Evolutionary conservation across 2,888 invertebrate species (phyloP), one percentile per base, ranked within the genome.

Genomic region (Griposia aprilina): DNA sequence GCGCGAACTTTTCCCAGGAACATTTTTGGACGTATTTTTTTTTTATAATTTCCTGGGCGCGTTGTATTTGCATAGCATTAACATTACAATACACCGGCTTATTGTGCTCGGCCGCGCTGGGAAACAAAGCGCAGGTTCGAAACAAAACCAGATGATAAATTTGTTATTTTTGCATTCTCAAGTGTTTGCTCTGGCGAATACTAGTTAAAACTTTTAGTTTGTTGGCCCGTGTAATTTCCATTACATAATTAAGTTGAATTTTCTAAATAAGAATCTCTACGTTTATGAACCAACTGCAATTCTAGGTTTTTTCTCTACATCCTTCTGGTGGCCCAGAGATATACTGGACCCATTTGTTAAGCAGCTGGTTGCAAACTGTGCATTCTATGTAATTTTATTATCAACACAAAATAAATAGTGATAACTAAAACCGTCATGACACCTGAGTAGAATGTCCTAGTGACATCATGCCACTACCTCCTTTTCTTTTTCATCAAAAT

Each of bases 61-160:
- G 83, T 82, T 82, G 77, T 89, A 92, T 93, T 93, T 93, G 86
- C 93, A 94, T 93, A 88, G 57, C 87, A 93, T 93, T 93, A 92
- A 86, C 94, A 94, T 93, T 88, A 93, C 92, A 93, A 94, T 91
- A 89, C 90, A 86, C 85, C 86, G 83, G 81, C 70, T 82, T 76
- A 85, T 88, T 87, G 84, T 87, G 74, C 82, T 77, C 73, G 76
- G 74, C 80, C 72, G 67, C 78, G 75, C 74, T 45, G 26, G n/a
- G 69, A 86, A 72, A 88, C 87, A 88, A 86, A 78, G 89, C 83
- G 63, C 83, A 81, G 84, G 74, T 85, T 67, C 66, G 26, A 78
- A 87, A 88, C 84, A 88, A 88, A 86, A 82, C 86, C 76, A 68
- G 69, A 88, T 88, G 86, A 88, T 87, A 84, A 86, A 87, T 87